Base-by-base conservation (phyloP, 1,140 invertebrate species). In the Pachyrhynchus sulphureomaculatus region DNA sequence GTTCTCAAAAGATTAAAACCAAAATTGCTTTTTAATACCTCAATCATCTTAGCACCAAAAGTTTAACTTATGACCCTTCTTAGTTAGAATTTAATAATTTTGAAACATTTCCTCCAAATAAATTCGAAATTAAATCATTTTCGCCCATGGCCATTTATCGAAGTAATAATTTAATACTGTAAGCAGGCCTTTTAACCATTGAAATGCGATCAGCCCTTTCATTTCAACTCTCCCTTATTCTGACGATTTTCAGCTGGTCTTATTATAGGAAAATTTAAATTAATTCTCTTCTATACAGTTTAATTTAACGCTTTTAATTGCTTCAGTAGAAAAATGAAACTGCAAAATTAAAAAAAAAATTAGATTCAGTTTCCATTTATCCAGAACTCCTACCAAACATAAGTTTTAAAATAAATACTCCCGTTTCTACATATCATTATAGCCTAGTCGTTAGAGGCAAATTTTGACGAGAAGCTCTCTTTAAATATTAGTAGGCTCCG, bases 111-210 rank as follows among this genome's bases (percentile, higher is more conserved):
- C 23, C 48, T 37, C 37, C 17, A 33, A 52, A 34, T 52, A 52
- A 52, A 17, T 52, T 52, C 20, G 8, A 37, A 52, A 36, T 52
- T 52, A 29, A 52, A 37, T 37, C 33, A 52, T 52, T 49, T 49
- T 32, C 13, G 34, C 26, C 48, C n/a, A 33, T 37, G 48, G 32
- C 26, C 20, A 23, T 51, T 48, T 48, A 13, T 9, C 9, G n/a
- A 20, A 52, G 48, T 36, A 52, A 12, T 52, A 36, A 52, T 52
- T 52, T 36, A 52, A 52, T 52, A 37, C 18, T 48, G 45, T 48
- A 32, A 23, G 23, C 23, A 26, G n/a, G 45, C 29, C 24, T 21
- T n/a, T 37, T 52, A 52, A 36, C 48, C 48, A 34, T 52, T 52
- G 32, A 52, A 23, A 52, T 17, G 32, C 48, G 10, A 52, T 52